These are phyloP conservation scores for Hypothenemus hampei DNA, from an alignment of 1,140 invertebrate species.

Conservation along the genomic window DNA sequence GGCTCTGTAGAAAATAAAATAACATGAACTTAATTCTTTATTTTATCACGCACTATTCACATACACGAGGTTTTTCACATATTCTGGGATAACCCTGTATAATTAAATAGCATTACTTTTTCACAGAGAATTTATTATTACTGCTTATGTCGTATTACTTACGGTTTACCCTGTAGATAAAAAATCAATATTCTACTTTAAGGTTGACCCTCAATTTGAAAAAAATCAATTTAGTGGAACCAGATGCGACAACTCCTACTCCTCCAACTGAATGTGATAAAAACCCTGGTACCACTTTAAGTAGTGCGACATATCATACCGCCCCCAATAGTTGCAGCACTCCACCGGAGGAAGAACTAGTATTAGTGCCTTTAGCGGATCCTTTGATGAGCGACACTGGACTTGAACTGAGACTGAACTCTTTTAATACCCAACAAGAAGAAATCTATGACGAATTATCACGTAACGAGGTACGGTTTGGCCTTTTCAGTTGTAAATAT, in stretches of 20 bases:
- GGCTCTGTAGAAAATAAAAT: too few relatives aligned
- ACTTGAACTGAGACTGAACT: conserved; percentile 43
- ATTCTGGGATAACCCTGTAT: too few relatives aligned
- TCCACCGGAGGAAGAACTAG: conserved; percentile 17
- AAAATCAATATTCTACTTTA: too few relatives aligned
- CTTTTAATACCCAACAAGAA: conserved; percentile 30
- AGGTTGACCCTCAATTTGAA: conserved; percentile 46
- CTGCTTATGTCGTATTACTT: too few relatives aligned
- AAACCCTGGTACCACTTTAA: conserved; percentile 42
- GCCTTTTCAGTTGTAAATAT: too few relatives aligned
- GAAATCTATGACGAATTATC: conserved; percentile 37
- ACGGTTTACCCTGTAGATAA: too few relatives aligned
- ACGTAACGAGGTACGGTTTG: conserved; percentile 38
- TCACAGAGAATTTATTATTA: too few relatives aligned
- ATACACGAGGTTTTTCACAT: too few relatives aligned
- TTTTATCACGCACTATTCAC: too few relatives aligned
- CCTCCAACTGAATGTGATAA: neutral
- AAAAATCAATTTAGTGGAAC: conserved; percentile 38
- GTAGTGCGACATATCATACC: conserved; percentile 70
- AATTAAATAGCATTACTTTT: too few relatives aligned
- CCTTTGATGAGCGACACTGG: conserved; percentile 51
- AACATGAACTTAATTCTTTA: too few relatives aligned
- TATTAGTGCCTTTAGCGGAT: conserved; percentile 11
- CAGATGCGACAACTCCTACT: conserved; percentile 30
- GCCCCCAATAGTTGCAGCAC: conserved; percentile 53